These are phyloP conservation scores for Erinaceus europaeus DNA, from an alignment of 2,113 vertebrate species.

Conservation along the genomic window DNA sequence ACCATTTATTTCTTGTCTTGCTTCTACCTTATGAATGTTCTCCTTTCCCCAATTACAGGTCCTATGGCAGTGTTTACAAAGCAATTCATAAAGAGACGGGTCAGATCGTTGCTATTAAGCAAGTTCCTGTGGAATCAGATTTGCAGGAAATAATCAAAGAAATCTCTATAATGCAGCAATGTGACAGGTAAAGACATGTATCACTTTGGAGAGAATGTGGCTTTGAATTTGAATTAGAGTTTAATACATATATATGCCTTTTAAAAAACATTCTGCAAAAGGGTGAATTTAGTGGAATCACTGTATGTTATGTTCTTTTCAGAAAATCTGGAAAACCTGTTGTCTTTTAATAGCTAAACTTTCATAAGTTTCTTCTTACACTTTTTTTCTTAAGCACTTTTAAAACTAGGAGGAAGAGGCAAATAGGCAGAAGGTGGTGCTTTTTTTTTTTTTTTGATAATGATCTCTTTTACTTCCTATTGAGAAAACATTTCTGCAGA, in stretches of 20 bases:
- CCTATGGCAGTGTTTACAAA: slow-evolving; percentile 96
- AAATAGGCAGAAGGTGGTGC: neutral
- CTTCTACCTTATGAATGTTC: slow-evolving; percentile 41
- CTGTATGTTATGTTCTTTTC: neutral
- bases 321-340: neutral
- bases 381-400: neutral
- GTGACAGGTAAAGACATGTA: slow-evolving; percentile 88
- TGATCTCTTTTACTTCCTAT: slow-evolving; percentile 59
- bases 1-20: neutral
- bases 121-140: slow-evolving; percentile 97
- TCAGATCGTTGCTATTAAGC: slow-evolving; percentile 96
- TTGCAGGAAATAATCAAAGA: slow-evolving; percentile 99
- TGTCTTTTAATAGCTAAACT: slow-evolving; percentile 30
- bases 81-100: slow-evolving; percentile 95
- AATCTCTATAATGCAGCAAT: slow-evolving; percentile 98
- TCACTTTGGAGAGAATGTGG: neutral
- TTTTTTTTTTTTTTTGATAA: neutral
- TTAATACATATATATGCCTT: slow-evolving; percentile 49
- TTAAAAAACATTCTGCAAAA: slow-evolving; percentile 70
- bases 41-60: slow-evolving; percentile 78
- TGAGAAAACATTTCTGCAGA: slow-evolving; percentile 36
- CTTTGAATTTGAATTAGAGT: slow-evolving; percentile 22
- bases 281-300: neutral
- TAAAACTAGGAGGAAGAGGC: slow-evolving; percentile 37
- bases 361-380: neutral